Evolutionary conservation across 2,113 vertebrate species (phyloP).

Genomic region (Tetrao urogallus): DNA sequence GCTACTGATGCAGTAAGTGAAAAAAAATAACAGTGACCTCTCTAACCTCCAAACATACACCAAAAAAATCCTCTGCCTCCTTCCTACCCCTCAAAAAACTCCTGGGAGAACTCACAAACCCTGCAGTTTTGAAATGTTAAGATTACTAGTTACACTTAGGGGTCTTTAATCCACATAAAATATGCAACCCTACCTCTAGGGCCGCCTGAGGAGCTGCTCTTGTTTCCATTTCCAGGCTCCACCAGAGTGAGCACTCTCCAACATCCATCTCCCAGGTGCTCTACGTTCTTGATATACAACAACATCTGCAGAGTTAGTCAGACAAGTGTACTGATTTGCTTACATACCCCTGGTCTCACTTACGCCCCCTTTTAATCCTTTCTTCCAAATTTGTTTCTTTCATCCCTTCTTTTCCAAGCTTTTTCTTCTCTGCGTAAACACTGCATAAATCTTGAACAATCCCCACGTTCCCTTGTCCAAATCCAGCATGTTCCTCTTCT

Average conservation of each 20-base stretch:
- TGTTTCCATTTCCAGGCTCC: not conserved
- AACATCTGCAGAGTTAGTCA: not conserved
- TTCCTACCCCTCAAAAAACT: rapidly evolving
- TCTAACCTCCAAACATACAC: not conserved
- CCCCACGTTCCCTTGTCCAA: not conserved
- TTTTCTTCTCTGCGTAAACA: not conserved
- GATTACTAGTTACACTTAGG: not conserved
- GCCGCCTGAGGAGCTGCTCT: not conserved
- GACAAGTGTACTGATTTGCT: not conserved
- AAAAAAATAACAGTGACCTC: rapidly evolving
- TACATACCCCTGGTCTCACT: not conserved
- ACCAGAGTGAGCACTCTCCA: no score
- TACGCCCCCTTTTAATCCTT: not conserved
- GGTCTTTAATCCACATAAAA: not conserved
- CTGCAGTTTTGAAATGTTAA: not conserved
- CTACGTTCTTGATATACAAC: not conserved
- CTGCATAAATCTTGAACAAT: not conserved
- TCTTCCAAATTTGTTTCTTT: not conserved
- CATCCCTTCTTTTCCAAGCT: not conserved
- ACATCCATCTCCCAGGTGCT: not conserved
- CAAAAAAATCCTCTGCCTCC: rapidly evolving
- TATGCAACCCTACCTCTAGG: rapidly evolving
- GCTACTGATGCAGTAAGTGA: not conserved
- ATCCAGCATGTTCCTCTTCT: not conserved
- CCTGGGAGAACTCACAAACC: rapidly evolving